phyloP scores from a whole-genome alignment of 2,888 invertebrate genomes.

The Aelia acuminata region DNA sequence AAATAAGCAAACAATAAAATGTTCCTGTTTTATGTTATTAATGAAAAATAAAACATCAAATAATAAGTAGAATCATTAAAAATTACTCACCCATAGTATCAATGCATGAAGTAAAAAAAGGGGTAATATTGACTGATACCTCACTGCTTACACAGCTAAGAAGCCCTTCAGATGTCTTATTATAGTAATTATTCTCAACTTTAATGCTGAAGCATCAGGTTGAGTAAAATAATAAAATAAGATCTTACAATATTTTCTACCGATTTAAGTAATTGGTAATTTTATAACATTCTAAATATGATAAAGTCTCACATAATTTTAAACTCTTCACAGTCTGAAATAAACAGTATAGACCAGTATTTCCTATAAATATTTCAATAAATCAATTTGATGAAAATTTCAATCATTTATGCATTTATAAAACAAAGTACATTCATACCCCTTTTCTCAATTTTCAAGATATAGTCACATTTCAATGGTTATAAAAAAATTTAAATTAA shows the following conservation, averaged over 20 bases:
- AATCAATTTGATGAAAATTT: not conserved
- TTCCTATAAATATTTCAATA: too few species aligned
- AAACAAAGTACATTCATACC: not conserved
- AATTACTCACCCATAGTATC: conserved; percentile 21
- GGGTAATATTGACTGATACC: conserved; percentile 46
- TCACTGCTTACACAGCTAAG: conserved; percentile 59
- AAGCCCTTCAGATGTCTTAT: conserved; percentile 56
- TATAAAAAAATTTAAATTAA: too few species aligned
- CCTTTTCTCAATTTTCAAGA: too few species aligned
- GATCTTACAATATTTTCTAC: not conserved
- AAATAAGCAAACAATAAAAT: not conserved
- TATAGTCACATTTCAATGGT: too few species aligned
- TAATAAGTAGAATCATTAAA: conserved; percentile 11
- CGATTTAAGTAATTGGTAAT: not conserved
- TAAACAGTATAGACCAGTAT: not conserved
- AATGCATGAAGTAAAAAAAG: conserved; percentile 37
- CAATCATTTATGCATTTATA: not conserved
- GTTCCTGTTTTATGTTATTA: not conserved
- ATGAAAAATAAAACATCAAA: not conserved
- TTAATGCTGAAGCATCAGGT: conserved; percentile 50
- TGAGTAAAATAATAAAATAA: conserved; percentile 11
- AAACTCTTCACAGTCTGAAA: not conserved
- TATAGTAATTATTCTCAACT: conserved; percentile 50
- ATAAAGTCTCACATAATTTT: not conserved
- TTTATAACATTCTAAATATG: not conserved